Conservation (phyloP, 2,797 vertebrate species). For the Thamnophis elegans region DNA sequence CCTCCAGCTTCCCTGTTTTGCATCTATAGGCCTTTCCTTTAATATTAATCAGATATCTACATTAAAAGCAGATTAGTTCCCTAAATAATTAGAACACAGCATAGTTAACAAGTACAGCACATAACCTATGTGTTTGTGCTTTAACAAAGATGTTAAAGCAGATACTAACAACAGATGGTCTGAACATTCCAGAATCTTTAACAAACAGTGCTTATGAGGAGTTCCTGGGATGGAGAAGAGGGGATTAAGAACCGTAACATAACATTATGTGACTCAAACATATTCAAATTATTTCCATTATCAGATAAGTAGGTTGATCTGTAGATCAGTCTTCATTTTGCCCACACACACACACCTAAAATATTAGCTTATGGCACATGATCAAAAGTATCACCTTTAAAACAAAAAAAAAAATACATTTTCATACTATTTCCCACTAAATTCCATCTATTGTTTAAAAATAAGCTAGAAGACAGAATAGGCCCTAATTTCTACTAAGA, state of each 20-base stretch:
- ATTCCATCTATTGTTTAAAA: background rate
- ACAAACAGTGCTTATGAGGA: constrained; percentile 59
- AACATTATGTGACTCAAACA: constrained; percentile 23
- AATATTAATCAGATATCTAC: constrained; percentile 62
- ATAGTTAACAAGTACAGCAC: constrained; percentile 54
- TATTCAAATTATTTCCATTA: background rate
- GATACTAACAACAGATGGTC: constrained; percentile 61
- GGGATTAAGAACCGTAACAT: constrained; percentile 20
- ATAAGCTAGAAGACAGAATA: background rate
- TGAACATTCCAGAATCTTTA: constrained; percentile 59
- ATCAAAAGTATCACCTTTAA: background rate
- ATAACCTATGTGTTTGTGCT: constrained; percentile 57
- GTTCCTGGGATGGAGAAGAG: background rate
- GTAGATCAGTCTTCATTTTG: background rate
- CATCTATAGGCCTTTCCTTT: constrained; percentile 50
- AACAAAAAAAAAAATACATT: background rate
- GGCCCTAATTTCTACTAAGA: background rate
- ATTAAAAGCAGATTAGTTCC: constrained; percentile 58
- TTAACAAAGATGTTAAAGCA: constrained; percentile 59
- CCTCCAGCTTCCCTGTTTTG: constrained; percentile 56
- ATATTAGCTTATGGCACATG: background rate
- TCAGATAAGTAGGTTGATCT: background rate
- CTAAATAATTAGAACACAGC: constrained; percentile 64
- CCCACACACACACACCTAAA: background rate
- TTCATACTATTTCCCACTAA: background rate